Evolutionary conservation across 2,888 invertebrate species (phyloP).

Genomic region (Melieria picta): DNA sequence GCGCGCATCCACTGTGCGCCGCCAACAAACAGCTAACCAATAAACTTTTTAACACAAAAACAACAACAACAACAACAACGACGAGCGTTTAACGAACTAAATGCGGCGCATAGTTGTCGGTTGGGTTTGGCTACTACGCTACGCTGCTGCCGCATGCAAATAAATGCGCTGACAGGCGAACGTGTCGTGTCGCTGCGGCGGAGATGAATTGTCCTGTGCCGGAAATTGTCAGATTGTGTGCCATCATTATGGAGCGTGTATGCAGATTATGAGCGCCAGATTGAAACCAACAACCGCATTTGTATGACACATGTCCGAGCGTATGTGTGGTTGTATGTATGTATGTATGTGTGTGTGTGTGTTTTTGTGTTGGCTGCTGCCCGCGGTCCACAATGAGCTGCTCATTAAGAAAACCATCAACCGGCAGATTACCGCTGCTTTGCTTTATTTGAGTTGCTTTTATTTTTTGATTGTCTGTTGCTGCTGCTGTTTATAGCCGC

Average conservation of each 20-base stretch:
- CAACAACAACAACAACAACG: too few relatives aligned
- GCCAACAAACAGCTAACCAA: too few relatives aligned
- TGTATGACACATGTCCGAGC: too few relatives aligned
- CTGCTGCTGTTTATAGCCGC: slow-evolving; percentile 7
- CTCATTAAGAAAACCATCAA: slow-evolving; percentile 28
- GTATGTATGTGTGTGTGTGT: too few relatives aligned
- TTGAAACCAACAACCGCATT: background rate
- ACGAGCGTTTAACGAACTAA: too few relatives aligned
- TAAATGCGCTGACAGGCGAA: background rate
- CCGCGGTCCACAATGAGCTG: slow-evolving; percentile 5
- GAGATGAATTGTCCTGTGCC: slow-evolving; percentile 4
- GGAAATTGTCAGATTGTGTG: background rate
- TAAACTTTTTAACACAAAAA: too few relatives aligned
- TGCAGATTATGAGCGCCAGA: background rate
- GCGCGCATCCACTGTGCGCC: too few relatives aligned
- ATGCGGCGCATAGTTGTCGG: too few relatives aligned
- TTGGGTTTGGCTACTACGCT: background rate
- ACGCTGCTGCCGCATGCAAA: background rate
- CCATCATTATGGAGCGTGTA: background rate
- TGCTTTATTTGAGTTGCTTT: slow-evolving; percentile 28
- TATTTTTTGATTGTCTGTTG: slow-evolving; percentile 21
- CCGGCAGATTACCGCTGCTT: slow-evolving; percentile 8
- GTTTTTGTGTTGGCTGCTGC: background rate
- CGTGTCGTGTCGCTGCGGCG: background rate
- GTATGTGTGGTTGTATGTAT: too few relatives aligned